phyloP scores from a whole-genome alignment of 2,888 invertebrate species.

The Belgica antarctica region DNA sequence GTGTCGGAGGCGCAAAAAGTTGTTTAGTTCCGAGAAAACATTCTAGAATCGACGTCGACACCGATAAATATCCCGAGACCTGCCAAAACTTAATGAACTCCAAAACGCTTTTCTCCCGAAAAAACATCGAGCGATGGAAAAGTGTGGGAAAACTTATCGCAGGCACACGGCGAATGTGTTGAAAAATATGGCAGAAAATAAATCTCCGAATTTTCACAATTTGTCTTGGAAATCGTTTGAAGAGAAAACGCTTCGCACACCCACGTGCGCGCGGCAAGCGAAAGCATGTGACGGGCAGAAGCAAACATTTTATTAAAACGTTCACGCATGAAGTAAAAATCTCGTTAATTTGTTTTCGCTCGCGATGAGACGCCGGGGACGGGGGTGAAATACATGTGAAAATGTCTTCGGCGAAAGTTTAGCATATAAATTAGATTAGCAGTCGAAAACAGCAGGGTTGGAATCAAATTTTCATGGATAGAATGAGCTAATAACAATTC shows the following conservation, averaged over 20 bases:
- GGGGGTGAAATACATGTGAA: not conserved
- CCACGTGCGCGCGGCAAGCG: not conserved
- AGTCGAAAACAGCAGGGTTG: not conserved
- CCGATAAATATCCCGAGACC: conserved; percentile 42
- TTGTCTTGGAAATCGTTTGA: conserved; percentile 34
- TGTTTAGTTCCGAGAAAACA: conserved; percentile 12
- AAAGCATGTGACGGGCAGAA: not conserved
- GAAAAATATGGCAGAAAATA: conserved; percentile 38
- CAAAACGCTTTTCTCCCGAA: conserved; percentile 6
- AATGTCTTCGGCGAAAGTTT: conserved; percentile 13
- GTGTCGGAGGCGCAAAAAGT: not conserved
- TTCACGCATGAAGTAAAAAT: conserved; percentile 38
- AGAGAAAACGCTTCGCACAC: conserved; percentile 4
- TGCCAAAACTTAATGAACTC: conserved; percentile 43
- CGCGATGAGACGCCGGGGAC: not conserved
- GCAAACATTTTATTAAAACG: conserved; percentile 32
- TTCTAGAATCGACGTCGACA: not conserved
- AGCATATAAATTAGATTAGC: conserved; percentile 41
- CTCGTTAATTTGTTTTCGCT: conserved; percentile 35
- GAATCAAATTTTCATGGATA: not conserved
- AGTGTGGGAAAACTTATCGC: conserved; percentile 32
- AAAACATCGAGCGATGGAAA: conserved; percentile 5
- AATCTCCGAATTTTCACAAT: conserved; percentile 40
- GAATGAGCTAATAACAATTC: too few species aligned
- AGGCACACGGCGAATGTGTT: conserved; percentile 40